Evolutionary conservation across 2,888 invertebrate genomes (phyloP).

Genomic region (Lasiommata megera): DNA sequence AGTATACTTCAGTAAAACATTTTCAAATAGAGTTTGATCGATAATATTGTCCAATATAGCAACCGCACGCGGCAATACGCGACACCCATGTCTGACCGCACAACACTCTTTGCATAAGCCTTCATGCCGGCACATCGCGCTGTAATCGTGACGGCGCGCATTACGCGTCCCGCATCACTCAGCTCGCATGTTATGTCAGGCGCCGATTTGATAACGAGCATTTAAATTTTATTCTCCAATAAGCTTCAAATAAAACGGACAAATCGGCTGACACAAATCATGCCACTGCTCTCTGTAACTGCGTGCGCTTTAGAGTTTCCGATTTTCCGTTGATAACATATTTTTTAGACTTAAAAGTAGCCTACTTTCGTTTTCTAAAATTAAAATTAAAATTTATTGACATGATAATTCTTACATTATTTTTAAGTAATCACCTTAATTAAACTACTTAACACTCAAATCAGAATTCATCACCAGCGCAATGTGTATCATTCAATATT

Average conservation of each 20-base stretch:
- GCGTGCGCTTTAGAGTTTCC: no score
- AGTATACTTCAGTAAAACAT: no score
- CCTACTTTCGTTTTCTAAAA: no score
- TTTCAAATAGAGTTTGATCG: not conserved
- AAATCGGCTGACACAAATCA: not conserved
- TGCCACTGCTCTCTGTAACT: no score
- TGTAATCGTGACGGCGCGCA: not conserved
- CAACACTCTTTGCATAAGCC: constrained; percentile 4
- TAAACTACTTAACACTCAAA: no score
- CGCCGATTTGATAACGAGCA: constrained; percentile 17
- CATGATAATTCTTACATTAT: no score
- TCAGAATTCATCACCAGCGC: no score
- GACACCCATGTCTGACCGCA: not conserved
- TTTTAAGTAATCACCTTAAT: no score
- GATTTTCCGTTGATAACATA: no score
- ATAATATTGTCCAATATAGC: not conserved
- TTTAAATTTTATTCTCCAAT: constrained; percentile 14
- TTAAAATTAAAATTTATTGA: no score
- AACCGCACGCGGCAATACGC: not conserved
- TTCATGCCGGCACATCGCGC: not conserved
- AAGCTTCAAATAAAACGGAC: not conserved
- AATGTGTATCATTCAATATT: no score
- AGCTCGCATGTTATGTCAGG: constrained; percentile 15
- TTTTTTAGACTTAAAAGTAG: no score
- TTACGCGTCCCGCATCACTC: constrained; percentile 12